A percentile compares a stretch with the other conserved stretches of the same genome.
Evolutionary conservation across 2,113 vertebrate species (phyloP).

Genomic region (Pluvianellus socialis): DNA sequence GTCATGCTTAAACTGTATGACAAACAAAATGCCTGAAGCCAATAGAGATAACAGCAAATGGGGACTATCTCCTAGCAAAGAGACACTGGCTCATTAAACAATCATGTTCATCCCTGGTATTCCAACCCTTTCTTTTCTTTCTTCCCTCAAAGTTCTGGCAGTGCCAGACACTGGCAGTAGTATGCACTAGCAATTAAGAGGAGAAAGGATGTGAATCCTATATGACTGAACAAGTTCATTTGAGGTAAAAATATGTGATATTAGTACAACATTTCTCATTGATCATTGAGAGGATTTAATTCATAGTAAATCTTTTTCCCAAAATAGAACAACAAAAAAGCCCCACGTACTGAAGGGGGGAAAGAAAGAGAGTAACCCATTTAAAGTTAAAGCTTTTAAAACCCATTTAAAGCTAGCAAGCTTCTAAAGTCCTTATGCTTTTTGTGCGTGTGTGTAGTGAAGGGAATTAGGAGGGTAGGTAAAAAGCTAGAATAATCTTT

Average conservation of each 20-base stretch:
- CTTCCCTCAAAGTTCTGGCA: conserved; percentile 11
- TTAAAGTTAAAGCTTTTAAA: background rate
- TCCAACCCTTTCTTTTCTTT: background rate
- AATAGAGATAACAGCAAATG: conserved; percentile 9
- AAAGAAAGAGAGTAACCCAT: background rate
- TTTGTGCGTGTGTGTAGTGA: background rate
- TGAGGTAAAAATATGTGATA: background rate
- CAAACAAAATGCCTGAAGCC: conserved; percentile 32
- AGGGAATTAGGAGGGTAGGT: background rate
- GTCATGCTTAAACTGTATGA: conserved; percentile 30
- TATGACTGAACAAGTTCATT: background rate
- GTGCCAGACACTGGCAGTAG: background rate
- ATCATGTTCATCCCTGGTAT: conserved; percentile 23
- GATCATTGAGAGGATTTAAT: background rate
- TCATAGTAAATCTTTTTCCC: background rate
- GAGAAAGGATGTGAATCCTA: background rate
- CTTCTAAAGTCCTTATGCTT: background rate
- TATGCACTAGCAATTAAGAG: background rate
- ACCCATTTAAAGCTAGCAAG: background rate
- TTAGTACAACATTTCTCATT: background rate
- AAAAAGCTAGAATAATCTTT: background rate
- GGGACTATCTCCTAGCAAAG: background rate
- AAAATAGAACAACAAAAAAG: background rate
- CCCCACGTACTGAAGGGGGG: background rate
- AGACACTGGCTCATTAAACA: background rate